phyloP scores from a whole-genome alignment of 2,888 invertebrate species.

The Melitaea athalia region DNA sequence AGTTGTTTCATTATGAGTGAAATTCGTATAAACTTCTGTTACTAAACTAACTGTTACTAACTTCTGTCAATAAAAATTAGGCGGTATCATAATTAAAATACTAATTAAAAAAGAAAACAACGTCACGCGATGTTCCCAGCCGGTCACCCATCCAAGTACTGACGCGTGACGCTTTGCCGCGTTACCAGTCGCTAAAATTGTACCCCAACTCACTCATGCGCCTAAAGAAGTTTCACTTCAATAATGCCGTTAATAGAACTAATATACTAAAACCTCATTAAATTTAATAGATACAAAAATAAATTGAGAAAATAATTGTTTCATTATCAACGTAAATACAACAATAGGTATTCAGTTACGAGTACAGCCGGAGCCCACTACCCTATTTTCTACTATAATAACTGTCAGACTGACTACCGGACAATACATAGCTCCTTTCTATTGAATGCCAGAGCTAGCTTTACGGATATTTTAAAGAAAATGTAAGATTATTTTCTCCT shows the following conservation, averaged over 20 bases:
- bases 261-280: not conserved
- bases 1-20: no score
- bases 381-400: constrained; percentile 43
- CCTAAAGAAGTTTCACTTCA: no score
- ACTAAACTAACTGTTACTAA: no score
- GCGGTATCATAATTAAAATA: no score
- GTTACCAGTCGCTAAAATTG: no score
- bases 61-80: no score
- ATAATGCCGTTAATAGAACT: no score
- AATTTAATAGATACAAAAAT: constrained; percentile 9
- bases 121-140: no score
- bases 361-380: constrained; percentile 36
- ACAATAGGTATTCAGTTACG: constrained; percentile 36
- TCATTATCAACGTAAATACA: constrained; percentile 32
- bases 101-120: no score
- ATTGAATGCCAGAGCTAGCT: constrained; percentile 42
- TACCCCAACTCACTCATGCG: no score
- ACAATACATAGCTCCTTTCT: constrained; percentile 44
- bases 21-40: not conserved
- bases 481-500: constrained; percentile 42
- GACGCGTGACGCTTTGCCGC: no score
- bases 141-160: no score
- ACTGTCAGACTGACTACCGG: constrained; percentile 38
- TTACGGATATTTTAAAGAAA: constrained; percentile 41
- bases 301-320: constrained; percentile 33